A percentile compares a stretch with the other conserved stretches of the same genome.
Evolutionary conservation across 1,140 invertebrate species (phyloP).

Genomic region (Drosophila kanapiae): DNA sequence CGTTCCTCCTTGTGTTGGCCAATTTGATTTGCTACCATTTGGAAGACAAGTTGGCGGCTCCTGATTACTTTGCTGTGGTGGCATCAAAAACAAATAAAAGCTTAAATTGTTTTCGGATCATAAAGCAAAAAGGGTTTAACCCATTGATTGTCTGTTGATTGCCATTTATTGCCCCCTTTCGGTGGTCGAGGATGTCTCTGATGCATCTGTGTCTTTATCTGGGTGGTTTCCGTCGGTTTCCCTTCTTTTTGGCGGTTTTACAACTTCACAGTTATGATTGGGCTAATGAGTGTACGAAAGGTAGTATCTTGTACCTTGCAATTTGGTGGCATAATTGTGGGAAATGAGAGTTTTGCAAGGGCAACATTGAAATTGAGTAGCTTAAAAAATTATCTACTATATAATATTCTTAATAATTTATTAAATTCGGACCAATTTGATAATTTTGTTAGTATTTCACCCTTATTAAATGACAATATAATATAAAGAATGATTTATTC

Average conservation of each 20-base stretch:
- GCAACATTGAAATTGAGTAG: neutral
- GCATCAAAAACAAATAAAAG: slow-evolving; percentile 82
- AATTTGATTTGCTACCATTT: slow-evolving; percentile 74
- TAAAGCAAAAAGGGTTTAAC: slow-evolving; percentile 80
- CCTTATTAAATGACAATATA: neutral
- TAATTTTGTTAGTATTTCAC: neutral
- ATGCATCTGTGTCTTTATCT: slow-evolving; percentile 36
- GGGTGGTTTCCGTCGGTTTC: slow-evolving; percentile 44
- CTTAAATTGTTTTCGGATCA: slow-evolving; percentile 83
- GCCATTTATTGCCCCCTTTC: slow-evolving; percentile 71
- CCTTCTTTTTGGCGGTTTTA: slow-evolving; percentile 64
- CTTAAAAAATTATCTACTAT: no score
- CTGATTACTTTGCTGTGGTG: slow-evolving; percentile 75
- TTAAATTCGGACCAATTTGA: neutral
- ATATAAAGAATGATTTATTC: no score
- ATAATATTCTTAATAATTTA: neutral
- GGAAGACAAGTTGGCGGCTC: slow-evolving; percentile 42
- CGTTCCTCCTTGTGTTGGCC: slow-evolving; percentile 39
- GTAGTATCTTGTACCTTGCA: slow-evolving; percentile 4
- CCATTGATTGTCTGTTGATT: slow-evolving; percentile 80
- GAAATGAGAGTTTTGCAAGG: slow-evolving; percentile 19
- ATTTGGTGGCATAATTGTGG: slow-evolving; percentile 27
- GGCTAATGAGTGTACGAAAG: slow-evolving; percentile 58
- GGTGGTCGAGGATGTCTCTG: slow-evolving; percentile 22
- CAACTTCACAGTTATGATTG: slow-evolving; percentile 77